Conservation (phyloP, 2,888 invertebrate species). For the Quadroppia sp. region DNA sequence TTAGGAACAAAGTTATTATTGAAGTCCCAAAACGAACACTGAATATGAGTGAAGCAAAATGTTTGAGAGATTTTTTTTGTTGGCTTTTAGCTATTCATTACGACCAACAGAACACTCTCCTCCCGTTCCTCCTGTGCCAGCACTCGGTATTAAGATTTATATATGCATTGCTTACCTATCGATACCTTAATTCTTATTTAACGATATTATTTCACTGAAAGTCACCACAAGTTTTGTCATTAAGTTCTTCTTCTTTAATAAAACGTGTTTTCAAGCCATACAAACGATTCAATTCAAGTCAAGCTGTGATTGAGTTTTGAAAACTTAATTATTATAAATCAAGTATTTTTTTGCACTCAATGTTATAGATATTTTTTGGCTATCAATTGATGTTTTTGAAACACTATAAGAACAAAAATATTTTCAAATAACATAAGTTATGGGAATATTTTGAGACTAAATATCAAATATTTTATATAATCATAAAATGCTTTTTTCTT, state of each 20-base stretch:
- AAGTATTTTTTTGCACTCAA: background rate
- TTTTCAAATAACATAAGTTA: background rate
- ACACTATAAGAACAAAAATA: too few relatives aligned
- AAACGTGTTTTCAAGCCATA: background rate
- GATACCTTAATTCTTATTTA: background rate
- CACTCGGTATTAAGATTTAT: background rate
- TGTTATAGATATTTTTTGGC: background rate
- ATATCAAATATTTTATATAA: conserved; percentile 13
- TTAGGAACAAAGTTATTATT: background rate
- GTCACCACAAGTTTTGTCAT: too few relatives aligned
- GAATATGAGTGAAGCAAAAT: too few relatives aligned
- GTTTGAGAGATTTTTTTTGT: too few relatives aligned
- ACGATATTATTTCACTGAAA: background rate
- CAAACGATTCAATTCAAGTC: background rate
- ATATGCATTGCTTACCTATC: background rate
- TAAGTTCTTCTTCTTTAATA: background rate
- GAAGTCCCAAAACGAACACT: too few relatives aligned
- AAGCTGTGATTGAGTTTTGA: background rate
- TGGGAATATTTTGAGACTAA: background rate
- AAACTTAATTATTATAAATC: conserved; percentile 15
- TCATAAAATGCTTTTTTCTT: background rate
- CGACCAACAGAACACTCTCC: background rate
- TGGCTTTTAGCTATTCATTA: background rate
- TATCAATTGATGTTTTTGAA: background rate
- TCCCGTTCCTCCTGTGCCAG: background rate